Conservation (phyloP, 2,888 invertebrate species). For the Choristoneura rosaceana region DNA sequence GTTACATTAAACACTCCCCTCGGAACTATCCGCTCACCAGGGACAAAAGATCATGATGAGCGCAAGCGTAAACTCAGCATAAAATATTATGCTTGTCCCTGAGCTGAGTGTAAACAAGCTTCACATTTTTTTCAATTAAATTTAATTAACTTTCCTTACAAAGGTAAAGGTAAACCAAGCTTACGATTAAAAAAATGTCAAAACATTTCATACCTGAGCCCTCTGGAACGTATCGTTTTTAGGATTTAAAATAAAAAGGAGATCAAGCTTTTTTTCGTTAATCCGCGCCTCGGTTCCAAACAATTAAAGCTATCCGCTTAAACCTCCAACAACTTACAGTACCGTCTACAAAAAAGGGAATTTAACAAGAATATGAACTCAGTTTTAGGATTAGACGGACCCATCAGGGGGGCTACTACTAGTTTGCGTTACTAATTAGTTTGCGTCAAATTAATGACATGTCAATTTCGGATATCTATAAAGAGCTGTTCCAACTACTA, state of each 20-base stretch:
- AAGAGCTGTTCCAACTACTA: too few relatives aligned
- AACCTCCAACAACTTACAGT: slow-evolving; percentile 24
- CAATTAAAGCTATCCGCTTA: slow-evolving; percentile 43
- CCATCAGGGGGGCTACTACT: too few relatives aligned
- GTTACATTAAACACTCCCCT: too few relatives aligned
- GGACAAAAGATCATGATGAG: too few relatives aligned
- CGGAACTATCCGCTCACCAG: too few relatives aligned
- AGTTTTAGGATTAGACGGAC: too few relatives aligned
- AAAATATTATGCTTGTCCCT: too few relatives aligned
- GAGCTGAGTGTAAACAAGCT: not conserved
- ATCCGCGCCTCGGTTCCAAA: slow-evolving; percentile 41
- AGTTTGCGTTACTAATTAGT: too few relatives aligned
- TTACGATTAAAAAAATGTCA: slow-evolving; percentile 21
- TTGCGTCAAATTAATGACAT: too few relatives aligned
- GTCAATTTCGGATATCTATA: too few relatives aligned
- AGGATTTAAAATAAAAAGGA: slow-evolving; percentile 25
- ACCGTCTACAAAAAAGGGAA: slow-evolving; percentile 1
- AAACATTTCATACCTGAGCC: slow-evolving; percentile 16
- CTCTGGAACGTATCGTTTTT: slow-evolving; percentile 20
- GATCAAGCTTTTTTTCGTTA: slow-evolving; percentile 40
- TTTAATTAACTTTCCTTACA: slow-evolving; percentile 8
- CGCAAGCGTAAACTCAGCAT: too few relatives aligned
- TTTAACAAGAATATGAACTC: too few relatives aligned
- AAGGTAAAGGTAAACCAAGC: slow-evolving; percentile 11
- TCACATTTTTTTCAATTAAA: not conserved